A percentile compares a stretch with the other conserved stretches of the same genome.
These are phyloP conservation scores for Caradrina kadenii DNA, from an alignment of 2,888 invertebrate species.

Conservation along the genomic window DNA sequence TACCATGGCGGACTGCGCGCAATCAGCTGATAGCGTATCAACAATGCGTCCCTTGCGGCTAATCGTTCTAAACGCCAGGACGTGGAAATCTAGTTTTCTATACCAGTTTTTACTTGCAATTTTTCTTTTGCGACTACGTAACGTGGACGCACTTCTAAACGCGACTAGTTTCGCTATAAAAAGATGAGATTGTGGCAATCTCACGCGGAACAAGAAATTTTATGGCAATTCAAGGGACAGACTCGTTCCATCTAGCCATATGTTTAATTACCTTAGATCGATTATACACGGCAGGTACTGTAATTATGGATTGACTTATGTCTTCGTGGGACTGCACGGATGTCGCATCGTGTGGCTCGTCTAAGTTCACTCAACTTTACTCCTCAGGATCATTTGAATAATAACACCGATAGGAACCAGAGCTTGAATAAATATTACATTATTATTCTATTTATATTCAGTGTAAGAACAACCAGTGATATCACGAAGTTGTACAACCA, in stretches of 20 bases:
- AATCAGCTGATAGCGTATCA: slow-evolving; percentile 89
- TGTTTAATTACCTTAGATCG: slow-evolving; percentile 83
- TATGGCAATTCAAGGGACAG: slow-evolving; percentile 71
- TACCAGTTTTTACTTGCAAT: slow-evolving; percentile 80
- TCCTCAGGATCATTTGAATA: slow-evolving; percentile 41
- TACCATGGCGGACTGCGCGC: slow-evolving; percentile 87
- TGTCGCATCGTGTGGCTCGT: slow-evolving; percentile 47
- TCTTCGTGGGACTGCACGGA: slow-evolving; percentile 58
- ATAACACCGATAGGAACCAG: slow-evolving; percentile 44
- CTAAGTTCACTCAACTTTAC: slow-evolving; percentile 62
- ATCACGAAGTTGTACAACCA: slow-evolving; percentile 27
- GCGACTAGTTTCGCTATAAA: slow-evolving; percentile 78
- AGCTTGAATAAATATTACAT: slow-evolving; percentile 45
- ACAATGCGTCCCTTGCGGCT: slow-evolving; percentile 84
- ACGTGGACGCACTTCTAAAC: slow-evolving; percentile 77
- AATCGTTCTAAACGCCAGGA: slow-evolving; percentile 86
- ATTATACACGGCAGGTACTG: slow-evolving; percentile 74
- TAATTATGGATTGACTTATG: slow-evolving; percentile 70
- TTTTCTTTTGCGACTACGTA: slow-evolving; percentile 73
- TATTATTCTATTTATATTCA: slow-evolving; percentile 41
- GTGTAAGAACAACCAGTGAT: slow-evolving; percentile 27
- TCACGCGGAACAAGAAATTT: slow-evolving; percentile 83
- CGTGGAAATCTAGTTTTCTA: slow-evolving; percentile 87
- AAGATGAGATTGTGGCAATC: slow-evolving; percentile 78
- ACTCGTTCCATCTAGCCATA: slow-evolving; percentile 73